phyloP scores from a whole-genome alignment of 1,140 invertebrate species.

The Bradynema listronoti region DNA sequence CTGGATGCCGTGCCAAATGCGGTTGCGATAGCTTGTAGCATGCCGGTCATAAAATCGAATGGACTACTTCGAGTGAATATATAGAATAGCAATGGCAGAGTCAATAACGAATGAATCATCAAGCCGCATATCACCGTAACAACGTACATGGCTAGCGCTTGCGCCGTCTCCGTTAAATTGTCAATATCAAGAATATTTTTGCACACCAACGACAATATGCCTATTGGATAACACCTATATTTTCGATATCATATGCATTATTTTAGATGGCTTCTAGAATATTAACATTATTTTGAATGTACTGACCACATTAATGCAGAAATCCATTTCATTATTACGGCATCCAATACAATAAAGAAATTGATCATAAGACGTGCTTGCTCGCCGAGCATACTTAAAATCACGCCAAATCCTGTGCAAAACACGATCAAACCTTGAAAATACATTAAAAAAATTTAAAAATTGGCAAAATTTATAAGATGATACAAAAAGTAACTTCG shows the following conservation, averaged over 20 bases:
- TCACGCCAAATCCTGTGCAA: constrained; percentile 62
- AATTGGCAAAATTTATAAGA: no score
- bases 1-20: constrained; percentile 75
- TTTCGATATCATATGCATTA: not conserved
- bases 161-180: constrained; percentile 72
- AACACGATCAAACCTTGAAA: constrained; percentile 61
- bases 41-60: constrained; percentile 76
- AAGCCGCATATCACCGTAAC: constrained; percentile 78
- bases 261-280: not conserved
- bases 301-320: constrained; percentile 41
- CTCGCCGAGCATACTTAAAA: constrained; percentile 59
- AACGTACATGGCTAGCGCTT: constrained; percentile 69
- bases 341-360: constrained; percentile 61
- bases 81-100: constrained; percentile 48
- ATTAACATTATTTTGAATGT: not conserved
- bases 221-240: constrained; percentile 77
- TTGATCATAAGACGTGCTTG: constrained; percentile 59
- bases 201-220: constrained; percentile 79
- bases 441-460: not conserved
- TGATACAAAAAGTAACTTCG: no score
- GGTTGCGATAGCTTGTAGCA: constrained; percentile 81
- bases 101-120: constrained; percentile 70
- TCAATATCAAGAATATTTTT: constrained; percentile 80
- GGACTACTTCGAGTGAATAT: constrained; percentile 39
- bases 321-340: constrained; percentile 53